These are phyloP conservation scores for Pemphigus obesinymphae DNA, from an alignment of 1,140 invertebrate genomes.

Conservation along the genomic window DNA sequence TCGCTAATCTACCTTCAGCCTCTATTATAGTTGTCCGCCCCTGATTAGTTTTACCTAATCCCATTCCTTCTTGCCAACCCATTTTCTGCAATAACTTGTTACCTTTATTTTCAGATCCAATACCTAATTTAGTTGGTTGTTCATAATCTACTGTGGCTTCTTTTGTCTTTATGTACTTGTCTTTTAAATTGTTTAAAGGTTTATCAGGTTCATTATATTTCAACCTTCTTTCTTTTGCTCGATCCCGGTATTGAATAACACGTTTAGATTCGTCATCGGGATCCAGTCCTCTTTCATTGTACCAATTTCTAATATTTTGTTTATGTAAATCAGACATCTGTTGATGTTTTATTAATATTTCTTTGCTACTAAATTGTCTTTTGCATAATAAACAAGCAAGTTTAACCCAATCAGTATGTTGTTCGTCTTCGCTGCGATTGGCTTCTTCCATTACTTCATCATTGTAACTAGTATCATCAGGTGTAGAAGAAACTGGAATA, in stretches of 20 bases:
- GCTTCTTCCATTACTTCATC: conserved; percentile 72
- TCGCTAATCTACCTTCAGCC: conserved; percentile 62
- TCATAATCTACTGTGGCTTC: conserved; percentile 57
- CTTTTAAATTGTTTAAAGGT: conserved; percentile 66
- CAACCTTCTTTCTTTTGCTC: conserved; percentile 89
- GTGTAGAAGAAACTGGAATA: conserved; percentile 17
- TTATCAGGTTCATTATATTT: conserved; percentile 88
- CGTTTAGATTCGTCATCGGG: conserved; percentile 56
- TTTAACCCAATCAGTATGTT: conserved; percentile 78
- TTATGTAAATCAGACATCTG: conserved; percentile 93
- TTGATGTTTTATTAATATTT: conserved; percentile 84
- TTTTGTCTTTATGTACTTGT: conserved; percentile 61
- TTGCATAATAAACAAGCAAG: conserved; percentile 94
- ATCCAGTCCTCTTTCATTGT: conserved; percentile 56
- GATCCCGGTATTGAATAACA: conserved; percentile 75
- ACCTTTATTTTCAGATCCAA: conserved; percentile 83
- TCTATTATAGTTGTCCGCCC: conserved; percentile 89
- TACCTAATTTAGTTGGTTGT: conserved; percentile 66
- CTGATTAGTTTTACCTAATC: conserved; percentile 86
- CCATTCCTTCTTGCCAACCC: conserved; percentile 96
- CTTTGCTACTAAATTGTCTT: conserved; percentile 83
- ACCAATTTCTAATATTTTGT: conserved; percentile 76
- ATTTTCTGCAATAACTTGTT: conserved; percentile 94
- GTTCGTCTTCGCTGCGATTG: conserved; percentile 58
- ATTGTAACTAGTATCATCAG: conserved; percentile 15